Conservation (phyloP, 2,113 vertebrate species). For the Excalfactoria chinensis region DNA sequence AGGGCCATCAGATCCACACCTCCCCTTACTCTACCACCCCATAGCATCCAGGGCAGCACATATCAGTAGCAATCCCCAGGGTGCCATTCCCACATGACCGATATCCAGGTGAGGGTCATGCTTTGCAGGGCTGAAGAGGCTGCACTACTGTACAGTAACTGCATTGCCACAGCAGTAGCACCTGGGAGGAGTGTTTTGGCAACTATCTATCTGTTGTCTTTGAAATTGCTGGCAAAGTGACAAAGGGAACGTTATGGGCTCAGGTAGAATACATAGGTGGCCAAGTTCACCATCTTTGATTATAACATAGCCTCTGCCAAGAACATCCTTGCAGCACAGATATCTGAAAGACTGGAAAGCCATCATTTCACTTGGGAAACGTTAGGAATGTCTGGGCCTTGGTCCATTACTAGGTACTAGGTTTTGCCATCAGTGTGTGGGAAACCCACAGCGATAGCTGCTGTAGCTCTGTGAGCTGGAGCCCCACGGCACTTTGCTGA, state of each 20-base stretch:
- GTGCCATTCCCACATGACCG: not conserved
- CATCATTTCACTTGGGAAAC: not conserved
- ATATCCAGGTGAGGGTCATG: rapidly evolving
- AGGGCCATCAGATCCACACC: not conserved
- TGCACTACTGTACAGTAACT: not conserved
- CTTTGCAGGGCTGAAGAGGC: not conserved
- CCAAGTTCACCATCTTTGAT: not conserved
- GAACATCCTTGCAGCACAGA: not conserved
- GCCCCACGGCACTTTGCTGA: not conserved
- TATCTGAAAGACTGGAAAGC: slow-evolving; percentile 8
- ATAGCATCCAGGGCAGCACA: not conserved
- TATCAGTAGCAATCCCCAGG: not conserved
- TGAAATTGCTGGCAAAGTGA: not conserved
- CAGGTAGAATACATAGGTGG: not conserved
- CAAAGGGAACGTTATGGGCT: not conserved
- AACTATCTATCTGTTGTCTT: not conserved
- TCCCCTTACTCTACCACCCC: not conserved
- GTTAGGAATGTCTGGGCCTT: not conserved
- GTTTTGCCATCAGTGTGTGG: not conserved
- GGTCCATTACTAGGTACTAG: not conserved
- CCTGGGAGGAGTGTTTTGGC: not conserved
- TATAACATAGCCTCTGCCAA: not conserved
- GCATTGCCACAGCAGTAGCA: not conserved
- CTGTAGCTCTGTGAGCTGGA: not conserved
- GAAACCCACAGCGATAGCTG: not conserved